Conservation (phyloP, 1,140 invertebrate species). For the Antheraea mylitta region DNA sequence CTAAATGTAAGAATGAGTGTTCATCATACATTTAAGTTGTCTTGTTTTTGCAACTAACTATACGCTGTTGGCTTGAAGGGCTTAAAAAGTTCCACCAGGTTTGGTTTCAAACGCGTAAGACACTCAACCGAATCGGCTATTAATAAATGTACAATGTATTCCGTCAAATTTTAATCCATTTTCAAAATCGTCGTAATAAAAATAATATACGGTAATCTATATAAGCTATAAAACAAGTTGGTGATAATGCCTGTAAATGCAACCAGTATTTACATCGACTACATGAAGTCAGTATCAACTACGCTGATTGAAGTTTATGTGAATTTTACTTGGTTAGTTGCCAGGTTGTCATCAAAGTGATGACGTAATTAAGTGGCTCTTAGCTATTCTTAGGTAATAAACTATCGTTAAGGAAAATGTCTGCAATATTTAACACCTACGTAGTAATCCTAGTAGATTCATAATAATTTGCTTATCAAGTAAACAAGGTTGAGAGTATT, state of each 20-base stretch:
- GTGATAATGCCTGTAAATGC: not conserved
- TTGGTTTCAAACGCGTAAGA: too few relatives aligned
- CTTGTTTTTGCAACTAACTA: too few relatives aligned
- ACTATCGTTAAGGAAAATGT: constrained; percentile 3
- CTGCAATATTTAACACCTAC: not conserved
- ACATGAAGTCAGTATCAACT: not conserved
- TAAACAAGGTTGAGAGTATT: not conserved
- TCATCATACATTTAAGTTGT: too few relatives aligned
- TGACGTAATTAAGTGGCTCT: constrained; percentile 6
- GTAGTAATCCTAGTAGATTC: not conserved
- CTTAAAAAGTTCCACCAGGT: too few relatives aligned
- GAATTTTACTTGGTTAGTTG: constrained; percentile 8
- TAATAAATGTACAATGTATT: too few relatives aligned
- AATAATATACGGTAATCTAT: not conserved
- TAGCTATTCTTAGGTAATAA: constrained; percentile 3
- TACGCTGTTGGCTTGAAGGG: too few relatives aligned
- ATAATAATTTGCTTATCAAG: constrained; percentile 2
- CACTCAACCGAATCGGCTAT: too few relatives aligned
- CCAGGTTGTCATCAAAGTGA: constrained; percentile 2
- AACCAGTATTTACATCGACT: not conserved
- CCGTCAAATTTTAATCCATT: too few relatives aligned
- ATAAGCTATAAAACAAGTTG: not conserved
- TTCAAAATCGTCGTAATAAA: too few relatives aligned
- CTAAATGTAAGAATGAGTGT: too few relatives aligned
- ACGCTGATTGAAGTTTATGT: constrained; percentile 10